Conservation (phyloP, 2,888 invertebrate genomes). For the Chloroclysta siterata region DNA sequence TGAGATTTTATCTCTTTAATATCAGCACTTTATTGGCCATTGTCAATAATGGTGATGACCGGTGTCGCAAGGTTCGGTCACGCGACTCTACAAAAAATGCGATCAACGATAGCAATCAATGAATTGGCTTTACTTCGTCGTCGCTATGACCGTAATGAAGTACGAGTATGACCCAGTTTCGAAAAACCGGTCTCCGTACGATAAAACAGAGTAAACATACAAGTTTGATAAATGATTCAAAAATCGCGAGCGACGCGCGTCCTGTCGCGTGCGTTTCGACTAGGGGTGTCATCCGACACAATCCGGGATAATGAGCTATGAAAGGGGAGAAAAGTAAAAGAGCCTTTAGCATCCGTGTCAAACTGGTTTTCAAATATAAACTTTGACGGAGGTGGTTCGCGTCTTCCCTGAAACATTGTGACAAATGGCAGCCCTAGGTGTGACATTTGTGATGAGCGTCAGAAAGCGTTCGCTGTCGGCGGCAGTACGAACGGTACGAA, state of each 20-base stretch:
- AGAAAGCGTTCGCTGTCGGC: slow-evolving; percentile 43
- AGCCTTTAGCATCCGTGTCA: slow-evolving; percentile 24
- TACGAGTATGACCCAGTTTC: slow-evolving; percentile 54
- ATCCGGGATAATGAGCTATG: slow-evolving; percentile 30
- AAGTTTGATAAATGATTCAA: slow-evolving; percentile 63
- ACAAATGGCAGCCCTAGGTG: slow-evolving; percentile 31
- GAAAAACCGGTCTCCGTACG: slow-evolving; percentile 51
- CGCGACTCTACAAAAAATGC: slow-evolving; percentile 45
- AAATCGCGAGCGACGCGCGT: slow-evolving; percentile 53
- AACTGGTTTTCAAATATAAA: slow-evolving; percentile 22
- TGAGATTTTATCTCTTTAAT: slow-evolving; percentile 44
- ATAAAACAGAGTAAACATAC: slow-evolving; percentile 56
- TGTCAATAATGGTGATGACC: slow-evolving; percentile 50
- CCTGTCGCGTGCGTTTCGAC: slow-evolving; percentile 30
- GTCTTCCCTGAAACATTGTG: slow-evolving; percentile 3
- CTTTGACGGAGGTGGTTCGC: slow-evolving; percentile 11
- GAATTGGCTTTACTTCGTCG: slow-evolving; percentile 46
- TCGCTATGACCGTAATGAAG: slow-evolving; percentile 52
- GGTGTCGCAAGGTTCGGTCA: slow-evolving; percentile 43
- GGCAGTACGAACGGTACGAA: slow-evolving; percentile 33
- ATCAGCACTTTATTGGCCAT: slow-evolving; percentile 50
- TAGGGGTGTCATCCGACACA: slow-evolving; percentile 32
- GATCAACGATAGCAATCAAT: slow-evolving; percentile 49
- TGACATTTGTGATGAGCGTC: slow-evolving; percentile 31
- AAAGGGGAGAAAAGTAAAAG: slow-evolving; percentile 24